These are phyloP conservation scores for Hephaestus fuliginosus DNA, from an alignment of 2,797 vertebrate genomes.

Conservation along the genomic window DNA sequence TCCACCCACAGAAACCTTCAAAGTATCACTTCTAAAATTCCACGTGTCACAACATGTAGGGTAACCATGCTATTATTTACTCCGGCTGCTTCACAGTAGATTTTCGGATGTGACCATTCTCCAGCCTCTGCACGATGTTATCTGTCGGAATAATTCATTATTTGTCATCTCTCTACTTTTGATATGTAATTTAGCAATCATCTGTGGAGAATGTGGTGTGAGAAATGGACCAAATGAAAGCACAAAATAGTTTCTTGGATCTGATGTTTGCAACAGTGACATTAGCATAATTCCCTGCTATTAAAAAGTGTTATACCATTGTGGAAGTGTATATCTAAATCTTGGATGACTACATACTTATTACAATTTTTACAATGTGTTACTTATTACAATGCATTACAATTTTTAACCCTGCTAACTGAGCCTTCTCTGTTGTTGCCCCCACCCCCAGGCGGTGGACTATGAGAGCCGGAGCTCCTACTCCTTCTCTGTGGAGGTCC, in stretches of 20 bases:
- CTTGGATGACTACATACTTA: not conserved
- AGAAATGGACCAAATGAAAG: conserved; percentile 62
- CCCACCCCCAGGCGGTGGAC: conserved; percentile 85
- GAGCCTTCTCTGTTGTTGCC: not conserved
- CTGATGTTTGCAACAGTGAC: conserved; percentile 35
- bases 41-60: conserved; percentile 44
- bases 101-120: conserved; percentile 46
- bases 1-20: conserved; percentile 65
- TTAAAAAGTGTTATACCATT: conserved; percentile 39
- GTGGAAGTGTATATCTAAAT: conserved; percentile 22
- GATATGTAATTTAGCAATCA: conserved; percentile 68
- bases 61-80: conserved; percentile 51
- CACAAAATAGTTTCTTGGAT: conserved; percentile 32
- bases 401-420: not conserved
- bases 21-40: conserved; percentile 55
- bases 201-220: conserved; percentile 46
- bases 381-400: not conserved
- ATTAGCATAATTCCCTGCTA: conserved; percentile 59
- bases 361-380: too few species aligned
- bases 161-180: conserved; percentile 56
- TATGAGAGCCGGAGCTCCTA: conserved; percentile 91
- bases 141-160: conserved; percentile 64
- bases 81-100: conserved; percentile 34
- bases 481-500: conserved; percentile 92
- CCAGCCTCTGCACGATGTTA: conserved; percentile 22